Conservation (phyloP, 2,888 invertebrate genomes). For the Dione vanillae region DNA sequence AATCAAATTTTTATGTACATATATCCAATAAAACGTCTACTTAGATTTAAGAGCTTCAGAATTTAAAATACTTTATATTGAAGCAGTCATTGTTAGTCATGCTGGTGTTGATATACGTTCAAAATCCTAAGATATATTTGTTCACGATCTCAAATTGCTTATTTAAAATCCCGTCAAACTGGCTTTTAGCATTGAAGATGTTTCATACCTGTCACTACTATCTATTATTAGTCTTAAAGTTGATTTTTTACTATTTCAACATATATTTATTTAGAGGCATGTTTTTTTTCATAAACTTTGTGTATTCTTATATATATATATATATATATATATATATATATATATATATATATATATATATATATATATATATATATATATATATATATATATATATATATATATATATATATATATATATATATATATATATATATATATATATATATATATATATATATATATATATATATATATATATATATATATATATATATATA, state of each 20-base stretch:
- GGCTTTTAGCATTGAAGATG: conserved; percentile 64
- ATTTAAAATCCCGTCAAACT: conserved; percentile 58
- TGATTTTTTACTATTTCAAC: conserved; percentile 17
- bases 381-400: no score
- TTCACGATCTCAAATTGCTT: conserved; percentile 46
- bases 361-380: no score
- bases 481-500: no score
- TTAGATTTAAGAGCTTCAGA: neutral
- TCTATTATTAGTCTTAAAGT: conserved; percentile 45
- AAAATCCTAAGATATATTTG: conserved; percentile 32
- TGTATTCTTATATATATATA: neutral
- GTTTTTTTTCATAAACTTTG: no score
- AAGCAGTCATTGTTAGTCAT: neutral
- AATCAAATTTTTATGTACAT: conserved; percentile 20
- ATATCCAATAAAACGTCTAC: conserved; percentile 15
- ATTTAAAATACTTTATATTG: conserved; percentile 1
- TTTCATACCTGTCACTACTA: conserved; percentile 52
- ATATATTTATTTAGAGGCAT: no score
- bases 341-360: no score
- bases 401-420: no score
- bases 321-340: neutral
- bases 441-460: no score
- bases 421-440: no score
- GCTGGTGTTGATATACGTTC: conserved; percentile 3
- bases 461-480: no score